Base-by-base conservation (phyloP, 2,113 vertebrate genomes). In the Stomatorhinus ivindoensis region DNA sequence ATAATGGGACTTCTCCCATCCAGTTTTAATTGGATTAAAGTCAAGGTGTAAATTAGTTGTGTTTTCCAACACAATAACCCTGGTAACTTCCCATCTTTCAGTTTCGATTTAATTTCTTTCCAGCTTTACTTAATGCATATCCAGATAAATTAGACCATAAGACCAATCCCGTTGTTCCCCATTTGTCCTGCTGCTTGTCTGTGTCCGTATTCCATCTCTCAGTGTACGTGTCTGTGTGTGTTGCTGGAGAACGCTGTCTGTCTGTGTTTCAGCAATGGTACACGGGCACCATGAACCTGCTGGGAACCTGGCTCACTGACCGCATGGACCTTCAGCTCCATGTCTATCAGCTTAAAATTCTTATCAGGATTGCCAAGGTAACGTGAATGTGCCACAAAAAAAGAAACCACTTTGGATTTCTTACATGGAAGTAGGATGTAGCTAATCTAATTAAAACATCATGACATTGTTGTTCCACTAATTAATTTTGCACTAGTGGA, bases 261-360 rank as follows among this genome's bases (percentile, higher is more conserved):
- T 98, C 96, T 98, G 95, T 98, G 95, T 99, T 99, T 94, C 98
- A 99, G 98, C 98, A 99, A 99, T 99, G 98, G 98, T 99, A 99
- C 96, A 99, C 97, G 95, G 98, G 97, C 95, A 98, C 98, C 92
- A 99, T 99, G 98, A 99, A 98, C 88, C 96, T 99, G 21, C 93
- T 99, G 95, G 98, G 98, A 94, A 99, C 98, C 92, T 99, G 98
- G 98, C 94, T 99, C 92, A 99, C 98, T 24, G 98, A 99, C 93
- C 98, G 98, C 93, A 99, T 99, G 98, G 98, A 99, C 93, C 96
- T 99, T 91, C 98, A 99, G 95, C 98, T 99, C 92, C 98, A 99
- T 93, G 98, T 99, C 92, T 99, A 99, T 95, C 98, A 99, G 86
- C 97, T 99, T 92, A 99, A 99, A 96, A 99, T 98, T 91, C 97